These are phyloP conservation scores for Caranx ignobilis DNA, from an alignment of 2,113 vertebrate genomes.

Conservation along the genomic window DNA sequence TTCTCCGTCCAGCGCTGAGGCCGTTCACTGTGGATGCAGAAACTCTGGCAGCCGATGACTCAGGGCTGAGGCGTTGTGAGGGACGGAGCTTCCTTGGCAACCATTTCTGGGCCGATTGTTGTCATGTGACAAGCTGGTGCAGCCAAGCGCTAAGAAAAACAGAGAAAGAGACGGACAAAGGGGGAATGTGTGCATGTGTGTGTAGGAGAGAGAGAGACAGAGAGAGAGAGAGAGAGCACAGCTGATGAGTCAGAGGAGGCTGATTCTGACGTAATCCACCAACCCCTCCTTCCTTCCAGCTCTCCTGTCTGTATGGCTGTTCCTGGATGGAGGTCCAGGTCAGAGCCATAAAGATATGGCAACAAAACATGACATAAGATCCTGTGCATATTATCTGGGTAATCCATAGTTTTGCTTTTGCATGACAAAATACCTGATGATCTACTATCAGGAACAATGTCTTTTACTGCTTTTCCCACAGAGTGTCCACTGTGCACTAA, in stretches of 20 bases:
- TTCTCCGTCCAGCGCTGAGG: background rate
- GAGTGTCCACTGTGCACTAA: no score
- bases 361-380: background rate
- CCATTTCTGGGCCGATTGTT: slow-evolving; percentile 43
- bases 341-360: background rate
- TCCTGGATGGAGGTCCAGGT: slow-evolving; percentile 28
- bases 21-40: slow-evolving; percentile 4
- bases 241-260: slow-evolving; percentile 73
- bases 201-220: slow-evolving; percentile 8
- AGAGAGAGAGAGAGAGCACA: slow-evolving; percentile 15
- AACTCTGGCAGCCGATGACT: slow-evolving; percentile 28
- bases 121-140: slow-evolving; percentile 58
- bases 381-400: background rate
- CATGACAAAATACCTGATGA: background rate
- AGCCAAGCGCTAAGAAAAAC: slow-evolving; percentile 39
- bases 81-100: slow-evolving; percentile 59
- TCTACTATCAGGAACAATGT: background rate
- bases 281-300: slow-evolving; percentile 42
- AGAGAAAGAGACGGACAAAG: background rate
- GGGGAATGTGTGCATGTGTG: slow-evolving; percentile 6
- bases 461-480: background rate
- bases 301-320: slow-evolving; percentile 11
- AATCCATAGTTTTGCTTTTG: background rate
- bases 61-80: slow-evolving; percentile 25
- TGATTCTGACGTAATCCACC: slow-evolving; percentile 72